These are phyloP conservation scores for Cherax destructor DNA, from an alignment of 1,140 invertebrate genomes.

Conservation along the genomic window DNA sequence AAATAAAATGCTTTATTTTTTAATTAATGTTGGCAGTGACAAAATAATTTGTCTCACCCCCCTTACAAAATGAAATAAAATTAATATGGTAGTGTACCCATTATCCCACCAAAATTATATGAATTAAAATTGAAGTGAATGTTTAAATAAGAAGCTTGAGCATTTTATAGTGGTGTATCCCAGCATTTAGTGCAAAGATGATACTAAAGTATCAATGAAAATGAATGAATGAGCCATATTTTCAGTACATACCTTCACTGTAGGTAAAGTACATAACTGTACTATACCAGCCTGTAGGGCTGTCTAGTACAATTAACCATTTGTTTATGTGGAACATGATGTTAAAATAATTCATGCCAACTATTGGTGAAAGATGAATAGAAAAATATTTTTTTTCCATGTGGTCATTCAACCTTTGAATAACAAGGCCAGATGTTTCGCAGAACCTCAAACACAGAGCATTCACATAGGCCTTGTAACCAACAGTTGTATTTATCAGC, in stretches of 20 bases:
- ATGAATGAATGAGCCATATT: neutral
- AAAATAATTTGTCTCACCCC: neutral
- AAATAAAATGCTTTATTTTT: too few species aligned
- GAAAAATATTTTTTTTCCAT: neutral
- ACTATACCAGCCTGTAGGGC: neutral
- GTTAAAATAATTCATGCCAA: neutral
- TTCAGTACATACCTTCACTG: neutral
- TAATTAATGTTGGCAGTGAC: too few species aligned
- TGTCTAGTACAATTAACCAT: neutral
- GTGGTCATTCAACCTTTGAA: neutral
- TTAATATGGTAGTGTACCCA: neutral
- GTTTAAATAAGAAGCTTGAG: slow-evolving; percentile 32
- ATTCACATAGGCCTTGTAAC: neutral
- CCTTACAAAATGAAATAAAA: neutral
- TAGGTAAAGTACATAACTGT: neutral
- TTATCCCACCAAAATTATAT: neutral
- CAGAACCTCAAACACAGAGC: neutral
- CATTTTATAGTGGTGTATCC: slow-evolving; percentile 17
- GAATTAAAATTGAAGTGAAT: neutral
- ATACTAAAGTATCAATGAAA: neutral
- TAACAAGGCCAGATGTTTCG: neutral
- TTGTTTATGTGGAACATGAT: neutral
- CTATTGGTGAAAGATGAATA: neutral
- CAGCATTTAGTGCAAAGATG: slow-evolving; percentile 7
- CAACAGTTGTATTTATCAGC: neutral